Percentiles rank a stretch among this genome's conserved stretches.
Evolutionary conservation across 2,113 vertebrate species (phyloP).

Genomic region (Gallinago paraguaiae): DNA sequence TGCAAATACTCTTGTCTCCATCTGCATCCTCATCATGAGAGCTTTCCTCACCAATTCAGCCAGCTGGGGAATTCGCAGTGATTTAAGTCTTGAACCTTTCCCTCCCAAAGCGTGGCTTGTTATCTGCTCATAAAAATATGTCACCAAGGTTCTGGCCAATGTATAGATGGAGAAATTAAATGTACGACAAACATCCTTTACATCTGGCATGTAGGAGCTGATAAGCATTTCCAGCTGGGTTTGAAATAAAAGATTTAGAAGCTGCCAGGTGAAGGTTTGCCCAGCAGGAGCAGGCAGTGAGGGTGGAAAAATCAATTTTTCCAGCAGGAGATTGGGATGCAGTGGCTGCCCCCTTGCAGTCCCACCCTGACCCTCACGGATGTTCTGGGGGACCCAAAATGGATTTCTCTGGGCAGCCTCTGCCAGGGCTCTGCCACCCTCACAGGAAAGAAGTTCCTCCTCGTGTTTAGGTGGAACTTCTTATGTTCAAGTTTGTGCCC

Average conservation of each 20-base stretch:
- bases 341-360: no score
- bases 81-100: not conserved
- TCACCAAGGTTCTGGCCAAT: not conserved
- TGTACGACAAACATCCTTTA: not conserved
- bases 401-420: not conserved
- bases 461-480: no score
- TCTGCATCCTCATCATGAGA: not conserved
- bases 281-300: not conserved
- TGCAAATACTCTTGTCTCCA: not conserved
- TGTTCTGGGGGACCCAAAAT: not conserved
- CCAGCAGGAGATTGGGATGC: not conserved
- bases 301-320: not conserved
- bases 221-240: constrained; percentile 60
- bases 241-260: not conserved
- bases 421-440: no score
- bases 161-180: constrained; percentile 15
- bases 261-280: not conserved
- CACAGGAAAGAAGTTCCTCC: no score
- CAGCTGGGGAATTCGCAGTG: not conserved
- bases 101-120: not conserved
- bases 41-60: not conserved
- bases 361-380: not conserved
- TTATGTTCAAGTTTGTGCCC: no score
- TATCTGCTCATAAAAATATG: not conserved
- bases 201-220: not conserved